A percentile compares a stretch with the other conserved stretches of the same genome.
Conservation (phyloP, 2,113 vertebrate species). For the Mormyrus iriodes region DNA sequence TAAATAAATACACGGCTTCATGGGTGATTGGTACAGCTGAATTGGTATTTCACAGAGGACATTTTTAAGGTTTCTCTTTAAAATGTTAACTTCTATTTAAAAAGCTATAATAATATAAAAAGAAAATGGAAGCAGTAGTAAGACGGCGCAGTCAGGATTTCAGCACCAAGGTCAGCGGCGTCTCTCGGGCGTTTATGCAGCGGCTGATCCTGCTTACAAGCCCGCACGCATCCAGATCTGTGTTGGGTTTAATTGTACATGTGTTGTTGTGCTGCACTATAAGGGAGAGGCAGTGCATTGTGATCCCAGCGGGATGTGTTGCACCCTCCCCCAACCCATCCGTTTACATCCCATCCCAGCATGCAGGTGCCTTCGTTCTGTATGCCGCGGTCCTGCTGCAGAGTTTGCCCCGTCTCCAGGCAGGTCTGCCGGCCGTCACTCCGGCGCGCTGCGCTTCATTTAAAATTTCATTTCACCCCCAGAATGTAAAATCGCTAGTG, state of each 20-base stretch:
- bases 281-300: background rate
- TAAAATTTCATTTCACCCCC: background rate
- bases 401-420: background rate
- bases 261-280: background rate
- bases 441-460: background rate
- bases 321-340: background rate
- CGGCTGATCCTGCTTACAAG: background rate
- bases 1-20: background rate
- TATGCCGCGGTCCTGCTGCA: background rate
- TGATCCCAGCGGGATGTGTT: background rate
- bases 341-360: background rate
- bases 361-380: background rate
- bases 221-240: background rate
- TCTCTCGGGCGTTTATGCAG: background rate
- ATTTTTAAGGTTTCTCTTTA: background rate
- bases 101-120: background rate
- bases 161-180: conserved; percentile 34
- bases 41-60: background rate
- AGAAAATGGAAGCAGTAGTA: background rate
- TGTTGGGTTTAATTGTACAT: conserved; percentile 9
- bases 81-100: background rate
- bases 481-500: background rate
- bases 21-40: background rate
- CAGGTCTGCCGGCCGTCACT: background rate
- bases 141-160: conserved; percentile 3